These are phyloP conservation scores for Leptobrachium leishanense DNA, from an alignment of 2,113 vertebrate genomes.

Conservation along the genomic window DNA sequence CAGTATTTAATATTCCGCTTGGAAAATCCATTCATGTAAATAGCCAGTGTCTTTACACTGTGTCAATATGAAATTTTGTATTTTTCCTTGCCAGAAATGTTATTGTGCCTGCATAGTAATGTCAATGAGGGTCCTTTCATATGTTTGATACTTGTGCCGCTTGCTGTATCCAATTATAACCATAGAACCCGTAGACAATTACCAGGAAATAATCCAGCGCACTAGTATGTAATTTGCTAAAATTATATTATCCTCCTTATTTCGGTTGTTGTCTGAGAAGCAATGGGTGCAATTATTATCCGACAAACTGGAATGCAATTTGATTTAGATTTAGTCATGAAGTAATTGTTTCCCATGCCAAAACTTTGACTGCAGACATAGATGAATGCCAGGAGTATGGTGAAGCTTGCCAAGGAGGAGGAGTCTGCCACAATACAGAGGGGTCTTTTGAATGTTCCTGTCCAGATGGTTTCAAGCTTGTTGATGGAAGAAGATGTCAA, in stretches of 20 bases:
- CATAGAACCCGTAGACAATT: neutral
- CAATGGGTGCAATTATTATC: conserved; percentile 4
- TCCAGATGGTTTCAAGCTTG: conserved; percentile 79
- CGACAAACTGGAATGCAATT: conserved; percentile 8
- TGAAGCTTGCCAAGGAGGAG: conserved; percentile 71
- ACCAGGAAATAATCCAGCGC: neutral
- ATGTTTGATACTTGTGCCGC: neutral
- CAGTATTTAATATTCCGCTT: no score
- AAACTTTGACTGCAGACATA: conserved; percentile 77
- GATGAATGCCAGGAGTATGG: conserved; percentile 83
- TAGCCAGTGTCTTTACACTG: neutral
- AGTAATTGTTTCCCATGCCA: conserved; percentile 23
- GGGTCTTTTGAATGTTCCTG: conserved; percentile 91
- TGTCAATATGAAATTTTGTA: neutral
- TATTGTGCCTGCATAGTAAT: conserved; percentile 6
- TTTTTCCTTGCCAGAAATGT: conserved; percentile 16
- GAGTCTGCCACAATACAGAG: conserved; percentile 82
- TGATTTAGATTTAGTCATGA: conserved; percentile 27
- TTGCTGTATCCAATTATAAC: conserved; percentile 12
- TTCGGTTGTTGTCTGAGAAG: neutral
- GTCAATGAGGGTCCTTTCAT: neutral
- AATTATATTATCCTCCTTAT: neutral
- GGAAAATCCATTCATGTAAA: neutral
- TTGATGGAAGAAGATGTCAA: conserved; percentile 76
- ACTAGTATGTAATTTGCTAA: conserved; percentile 6